These are phyloP conservation scores for Solenodon paradoxus DNA, from an alignment of 2,113 vertebrate species.

Conservation along the genomic window DNA sequence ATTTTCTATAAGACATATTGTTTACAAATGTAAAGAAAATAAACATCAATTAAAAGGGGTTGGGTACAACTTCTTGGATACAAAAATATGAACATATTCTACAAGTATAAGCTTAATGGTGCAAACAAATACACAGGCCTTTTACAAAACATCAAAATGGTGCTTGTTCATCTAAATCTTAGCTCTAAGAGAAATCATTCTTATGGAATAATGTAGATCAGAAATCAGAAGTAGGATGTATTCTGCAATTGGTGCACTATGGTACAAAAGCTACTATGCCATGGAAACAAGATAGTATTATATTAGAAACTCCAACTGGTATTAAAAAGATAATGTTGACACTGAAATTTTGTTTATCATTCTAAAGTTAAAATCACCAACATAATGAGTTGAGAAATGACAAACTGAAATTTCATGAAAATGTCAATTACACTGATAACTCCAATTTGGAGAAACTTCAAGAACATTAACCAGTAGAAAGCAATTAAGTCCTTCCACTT, in stretches of 20 bases:
- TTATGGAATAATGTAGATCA: slow-evolving; percentile 71
- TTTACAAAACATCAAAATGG: slow-evolving; percentile 52
- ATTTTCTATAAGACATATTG: slow-evolving; percentile 30
- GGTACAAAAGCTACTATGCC: slow-evolving; percentile 80
- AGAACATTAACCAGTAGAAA: not conserved
- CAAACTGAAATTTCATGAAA: slow-evolving; percentile 45
- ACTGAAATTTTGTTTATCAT: slow-evolving; percentile 51
- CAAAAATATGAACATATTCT: not conserved
- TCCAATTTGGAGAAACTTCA: slow-evolving; percentile 37
- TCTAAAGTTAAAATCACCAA: slow-evolving; percentile 61
- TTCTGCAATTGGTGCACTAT: slow-evolving; percentile 73
- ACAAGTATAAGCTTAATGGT: not conserved
- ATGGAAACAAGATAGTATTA: slow-evolving; percentile 84
- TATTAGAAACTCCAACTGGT: slow-evolving; percentile 36
- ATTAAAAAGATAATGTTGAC: not conserved
- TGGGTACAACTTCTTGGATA: not conserved
- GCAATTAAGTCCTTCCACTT: not conserved
- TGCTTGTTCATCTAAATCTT: slow-evolving; percentile 83
- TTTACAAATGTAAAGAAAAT: slow-evolving; percentile 23
- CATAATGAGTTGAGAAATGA: not conserved
- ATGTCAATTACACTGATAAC: not conserved
- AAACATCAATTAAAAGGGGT: slow-evolving; percentile 25
- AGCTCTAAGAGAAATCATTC: slow-evolving; percentile 74
- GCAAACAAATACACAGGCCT: not conserved
- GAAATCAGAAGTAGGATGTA: slow-evolving; percentile 66